Conservation (phyloP, 2,113 vertebrate genomes). For the Balaeniceps rex region DNA sequence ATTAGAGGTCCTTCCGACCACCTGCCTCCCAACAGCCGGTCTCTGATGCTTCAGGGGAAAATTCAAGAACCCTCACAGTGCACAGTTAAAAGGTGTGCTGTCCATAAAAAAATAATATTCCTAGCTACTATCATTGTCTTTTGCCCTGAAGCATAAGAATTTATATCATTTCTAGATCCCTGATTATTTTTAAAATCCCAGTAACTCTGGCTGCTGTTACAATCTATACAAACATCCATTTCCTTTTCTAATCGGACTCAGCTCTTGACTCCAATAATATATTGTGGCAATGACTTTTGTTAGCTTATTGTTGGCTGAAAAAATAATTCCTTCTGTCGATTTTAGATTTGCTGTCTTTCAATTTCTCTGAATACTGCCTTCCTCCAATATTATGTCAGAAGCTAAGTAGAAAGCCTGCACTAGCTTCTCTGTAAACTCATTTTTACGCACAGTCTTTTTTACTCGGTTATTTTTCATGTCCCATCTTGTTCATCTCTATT, state of each 20-base stretch:
- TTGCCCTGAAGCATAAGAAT: neutral
- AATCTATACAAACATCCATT: neutral
- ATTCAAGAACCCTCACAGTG: neutral
- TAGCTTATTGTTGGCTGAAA: neutral
- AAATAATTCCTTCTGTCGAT: neutral
- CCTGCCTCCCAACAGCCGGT: neutral
- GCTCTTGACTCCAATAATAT: constrained; percentile 2
- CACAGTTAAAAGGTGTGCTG: neutral
- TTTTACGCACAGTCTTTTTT: neutral
- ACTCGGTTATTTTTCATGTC: neutral
- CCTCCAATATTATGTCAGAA: neutral
- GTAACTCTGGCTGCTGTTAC: neutral
- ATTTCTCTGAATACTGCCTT: neutral
- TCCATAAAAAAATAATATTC: neutral
- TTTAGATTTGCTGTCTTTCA: constrained; percentile 22
- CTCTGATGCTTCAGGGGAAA: neutral
- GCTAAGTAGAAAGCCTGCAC: neutral
- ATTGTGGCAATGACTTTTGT: neutral
- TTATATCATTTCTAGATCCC: neutral
- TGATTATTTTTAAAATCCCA: neutral
- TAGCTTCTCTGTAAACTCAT: neutral
- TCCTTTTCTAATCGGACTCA: neutral
- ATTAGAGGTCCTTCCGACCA: neutral
- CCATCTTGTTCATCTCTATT: constrained; percentile 32
- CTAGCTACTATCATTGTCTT: neutral